Evolutionary conservation across 2,888 invertebrate species (phyloP).

Genomic region (Orchesella flavescens): DNA sequence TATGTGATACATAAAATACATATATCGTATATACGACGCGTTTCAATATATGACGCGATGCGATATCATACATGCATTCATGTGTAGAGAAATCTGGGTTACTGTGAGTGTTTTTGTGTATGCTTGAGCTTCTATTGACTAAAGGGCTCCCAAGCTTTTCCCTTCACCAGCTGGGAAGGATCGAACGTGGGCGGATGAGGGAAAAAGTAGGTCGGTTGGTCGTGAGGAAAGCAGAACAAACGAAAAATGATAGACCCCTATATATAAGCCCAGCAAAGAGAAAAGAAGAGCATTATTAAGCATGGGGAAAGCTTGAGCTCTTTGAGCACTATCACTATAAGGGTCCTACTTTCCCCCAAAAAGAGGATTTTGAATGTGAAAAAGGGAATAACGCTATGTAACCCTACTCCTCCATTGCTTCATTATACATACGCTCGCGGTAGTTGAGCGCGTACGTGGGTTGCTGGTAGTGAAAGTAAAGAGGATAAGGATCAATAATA

Average conservation of each 20-base stretch:
- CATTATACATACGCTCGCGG: background rate
- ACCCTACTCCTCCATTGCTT: too few relatives aligned
- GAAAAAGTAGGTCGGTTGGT: conserved; percentile 57
- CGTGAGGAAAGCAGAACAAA: background rate
- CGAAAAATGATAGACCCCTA: too few relatives aligned
- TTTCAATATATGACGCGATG: background rate
- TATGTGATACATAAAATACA: background rate
- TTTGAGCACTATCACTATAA: background rate
- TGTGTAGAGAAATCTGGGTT: too few relatives aligned
- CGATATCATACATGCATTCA: background rate
- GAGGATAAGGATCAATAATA: conserved; percentile 56
- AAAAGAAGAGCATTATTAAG: background rate
- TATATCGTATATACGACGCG: background rate
- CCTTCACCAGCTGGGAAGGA: conserved; percentile 43
- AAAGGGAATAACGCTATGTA: too few relatives aligned
- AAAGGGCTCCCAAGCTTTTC: conserved; percentile 45
- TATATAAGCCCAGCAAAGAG: background rate
- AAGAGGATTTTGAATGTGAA: conserved; percentile 2
- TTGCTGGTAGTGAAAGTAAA: conserved; percentile 35
- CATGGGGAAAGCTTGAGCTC: too few relatives aligned
- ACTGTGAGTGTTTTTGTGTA: background rate
- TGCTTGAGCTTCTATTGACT: conserved; percentile 1
- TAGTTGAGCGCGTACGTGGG: too few relatives aligned
- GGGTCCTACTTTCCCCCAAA: background rate
- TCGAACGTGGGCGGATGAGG: conserved; percentile 46